Evolutionary conservation across 92 coral and sea anemone species (phyloP), one percentile per base, ranked within the genome.

Genomic region (Zoanthus sociatus): DNA sequence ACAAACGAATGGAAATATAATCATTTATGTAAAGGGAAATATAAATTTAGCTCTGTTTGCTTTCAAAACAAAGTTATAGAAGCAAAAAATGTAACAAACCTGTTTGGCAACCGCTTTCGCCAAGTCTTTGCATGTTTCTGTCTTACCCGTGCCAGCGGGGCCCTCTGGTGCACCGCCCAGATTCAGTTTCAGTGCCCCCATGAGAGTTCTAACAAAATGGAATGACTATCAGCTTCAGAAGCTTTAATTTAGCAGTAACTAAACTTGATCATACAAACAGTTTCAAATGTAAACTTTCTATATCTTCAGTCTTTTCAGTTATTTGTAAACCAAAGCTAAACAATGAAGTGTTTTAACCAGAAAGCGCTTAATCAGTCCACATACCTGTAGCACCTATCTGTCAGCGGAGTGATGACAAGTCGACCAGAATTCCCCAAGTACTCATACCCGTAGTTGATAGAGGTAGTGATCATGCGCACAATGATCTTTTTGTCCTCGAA

Each of bases 91-190:
- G 60, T n/a, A 37, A 56, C 90, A 66, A 77, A 96, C 98, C 98
- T 96, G 99, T 86, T 96, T 96, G 7, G 99, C 99, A 26, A 96
- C 99, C 73, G 99, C 99, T 84, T 96, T 96, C 67, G 99, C 99
- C 92, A 96, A 88, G 88, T 96, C 99, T 88, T 96, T 96, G 64
- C 94, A 88, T 7, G 99, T 96, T 83, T 96, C 99, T 33, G 99
- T 96, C 88, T 96, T 96, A 26, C 99, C 99, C 12, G 99, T 96
- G 4, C 99, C 99, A 18, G 99, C 99, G 6, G 99, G 99, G 0
- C 99, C 99, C 74, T 96, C 99, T 8, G 99, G 99, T 2, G 99
- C 99, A 1, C 99, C 99, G 21, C 99, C 99, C 44, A 96, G 91
- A 82, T 96, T 96, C 60, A 96, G 92, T 72, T 96, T 96, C 17